Base-by-base conservation (phyloP, 2,797 vertebrate genomes). In the Pelobates cultripes region DNA sequence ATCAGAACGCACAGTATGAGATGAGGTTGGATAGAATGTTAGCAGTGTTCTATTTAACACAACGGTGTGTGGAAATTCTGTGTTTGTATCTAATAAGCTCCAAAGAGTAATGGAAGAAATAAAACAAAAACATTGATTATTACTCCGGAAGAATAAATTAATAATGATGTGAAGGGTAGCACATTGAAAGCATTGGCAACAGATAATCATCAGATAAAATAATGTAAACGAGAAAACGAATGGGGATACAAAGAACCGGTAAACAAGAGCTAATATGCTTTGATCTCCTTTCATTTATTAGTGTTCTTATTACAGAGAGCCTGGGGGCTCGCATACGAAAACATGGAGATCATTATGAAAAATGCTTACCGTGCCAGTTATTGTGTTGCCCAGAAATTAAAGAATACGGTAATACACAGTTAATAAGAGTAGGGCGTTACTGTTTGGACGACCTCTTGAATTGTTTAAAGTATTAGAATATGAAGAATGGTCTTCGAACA, bases 201-300 rank as follows among this genome's bases (percentile, higher is more conserved):
- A 73, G 73, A 57, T 74, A 69, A 74, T 60, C 28, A 70, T 51
- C 73, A 47, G 79, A 72, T 81, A 70, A 75, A 13, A 70, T 81
- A 69, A 81, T 69, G 72, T 17, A 80, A 80, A 80, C 61, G 53
- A 70, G 66, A 43, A 74, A 67, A 60, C 9, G 72, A 75, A 10
- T 55, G 69, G 63, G 28, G 7, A 60, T 13, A 74, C 71, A 42
- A 68, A 53, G 64, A 7, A 42, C 4, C 41, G 3, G 4, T 7
- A 60, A 28, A 53, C 17, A 17, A 45, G 64, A 10, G 40, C 51
- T 12, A 80, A 74, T 60, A 75, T 55, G 40, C 78, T 80, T 80
- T 75, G 72, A 70, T 81, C 67, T 64, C 17, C 4, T 7, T 68
- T 43, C 66, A 81, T 70, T 75, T 81, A 75, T 75, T 73, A 81